Evolutionary conservation across 2,888 invertebrate genomes (phyloP), one percentile per base, ranked within the genome.

Genomic region (Agrotis ipsilon): DNA sequence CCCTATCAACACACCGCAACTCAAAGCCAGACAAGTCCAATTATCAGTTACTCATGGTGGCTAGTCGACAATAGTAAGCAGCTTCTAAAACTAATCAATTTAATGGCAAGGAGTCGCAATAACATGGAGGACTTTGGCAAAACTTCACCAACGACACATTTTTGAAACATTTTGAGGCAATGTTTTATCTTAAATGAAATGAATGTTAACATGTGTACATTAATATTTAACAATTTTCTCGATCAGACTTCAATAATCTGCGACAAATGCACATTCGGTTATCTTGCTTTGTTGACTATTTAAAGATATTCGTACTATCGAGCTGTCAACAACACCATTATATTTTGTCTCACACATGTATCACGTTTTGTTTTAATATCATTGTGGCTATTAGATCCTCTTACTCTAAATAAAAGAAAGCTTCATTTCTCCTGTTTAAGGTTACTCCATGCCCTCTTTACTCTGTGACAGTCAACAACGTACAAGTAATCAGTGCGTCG

Each of bases 401-500:
- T n/a, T n/a, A n/a, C n/a, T n/a, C n/a, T n/a, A n/a, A n/a, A n/a
- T n/a, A 32, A 32, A 32, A 7, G 32, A 1, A 32, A 39, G 39
- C 11, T 39, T 39, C 9, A 0, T 39, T 9, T 39, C 4, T 4
- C 19, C n/a, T 45, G 19, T 0, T 54, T 19, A 0, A n/a, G 27
- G 21, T 21, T 7, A 21, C 14, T 80, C 61, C 63, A 78, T 69
- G 24, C 6, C 0, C 14, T 39, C 5, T 9, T 14, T 68, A 69
- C 55, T 80, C 76, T 2, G 49, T 19, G 52, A 1, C 46, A 61
- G 5, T 39, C 39, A 39, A 14, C 7, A 18, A 24, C n/a, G 45
- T 27, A 49, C 13, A 9, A n/a, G 48, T 69, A 75, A 80, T 80
- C 80, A 58, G 48, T 64, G 32, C 55, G 24, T 39, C n/a, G 57